These are phyloP conservation scores for Nematolebias whitei DNA, from an alignment of 2,113 vertebrate species.

Conservation along the genomic window DNA sequence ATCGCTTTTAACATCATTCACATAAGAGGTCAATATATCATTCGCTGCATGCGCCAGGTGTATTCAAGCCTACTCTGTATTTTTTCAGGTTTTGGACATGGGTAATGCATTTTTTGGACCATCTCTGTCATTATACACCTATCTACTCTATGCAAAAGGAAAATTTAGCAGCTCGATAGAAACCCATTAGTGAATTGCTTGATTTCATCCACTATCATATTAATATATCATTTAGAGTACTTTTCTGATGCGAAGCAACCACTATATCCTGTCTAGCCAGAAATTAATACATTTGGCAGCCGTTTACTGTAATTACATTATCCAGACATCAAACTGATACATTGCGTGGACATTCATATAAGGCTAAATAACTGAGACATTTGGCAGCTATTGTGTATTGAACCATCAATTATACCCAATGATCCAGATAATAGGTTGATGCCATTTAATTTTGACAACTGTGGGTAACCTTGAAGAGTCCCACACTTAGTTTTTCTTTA, in stretches of 20 bases:
- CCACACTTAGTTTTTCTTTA: not conserved
- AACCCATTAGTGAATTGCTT: constrained; percentile 30
- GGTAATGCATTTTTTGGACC: constrained; percentile 9
- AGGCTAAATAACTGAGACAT: constrained; percentile 22
- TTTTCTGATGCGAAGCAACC: constrained; percentile 34
- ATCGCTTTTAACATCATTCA: constrained; percentile 50
- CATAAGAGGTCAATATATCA: constrained; percentile 54
- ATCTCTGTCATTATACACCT: constrained; percentile 18
- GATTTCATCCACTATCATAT: constrained; percentile 17
- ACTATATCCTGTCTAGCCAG: constrained; percentile 20
- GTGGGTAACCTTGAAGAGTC: not conserved
- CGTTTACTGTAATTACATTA: constrained; percentile 60
- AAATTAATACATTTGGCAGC: constrained; percentile 37
- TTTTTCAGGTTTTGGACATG: constrained; percentile 18
- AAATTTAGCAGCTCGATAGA: constrained; percentile 32
- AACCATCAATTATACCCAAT: constrained; percentile 47
- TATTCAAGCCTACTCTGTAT: constrained; percentile 15
- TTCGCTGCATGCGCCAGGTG: constrained; percentile 25
- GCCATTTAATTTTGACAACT: constrained; percentile 21
- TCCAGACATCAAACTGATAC: constrained; percentile 47
- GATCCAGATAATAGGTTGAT: constrained; percentile 39
- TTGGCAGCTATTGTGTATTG: constrained; percentile 45
- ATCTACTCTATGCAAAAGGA: constrained; percentile 18
- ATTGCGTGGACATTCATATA: constrained; percentile 30
- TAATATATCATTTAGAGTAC: constrained; percentile 45